A percentile compares a stretch with the other conserved stretches of the same genome.
phyloP scores from a whole-genome alignment of 2,113 vertebrate genomes.

The Istiophorus platypterus region DNA sequence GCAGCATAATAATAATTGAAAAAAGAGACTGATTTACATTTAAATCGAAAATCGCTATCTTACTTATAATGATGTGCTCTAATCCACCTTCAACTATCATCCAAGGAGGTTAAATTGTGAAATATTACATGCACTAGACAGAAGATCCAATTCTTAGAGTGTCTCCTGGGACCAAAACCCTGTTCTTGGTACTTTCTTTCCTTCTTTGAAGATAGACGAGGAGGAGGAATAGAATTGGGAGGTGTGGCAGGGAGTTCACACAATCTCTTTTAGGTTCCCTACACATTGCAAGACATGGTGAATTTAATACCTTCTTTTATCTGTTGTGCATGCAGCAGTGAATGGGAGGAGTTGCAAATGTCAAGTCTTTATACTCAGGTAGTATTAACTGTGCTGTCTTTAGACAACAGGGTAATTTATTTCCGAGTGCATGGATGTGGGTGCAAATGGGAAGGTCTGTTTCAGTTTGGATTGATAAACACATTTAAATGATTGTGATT shows the following conservation, averaged over 20 bases:
- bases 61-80: constrained; percentile 78
- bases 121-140: constrained; percentile 71
- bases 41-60: constrained; percentile 83
- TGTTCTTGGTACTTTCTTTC: constrained; percentile 47
- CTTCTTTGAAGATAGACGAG: constrained; percentile 63
- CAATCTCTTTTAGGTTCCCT: constrained; percentile 54
- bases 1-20: constrained; percentile 75
- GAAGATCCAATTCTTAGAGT: constrained; percentile 65
- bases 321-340: constrained; percentile 49
- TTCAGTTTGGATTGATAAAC: not conserved
- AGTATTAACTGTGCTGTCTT: constrained; percentile 36
- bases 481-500: not conserved
- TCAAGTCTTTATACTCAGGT: constrained; percentile 52
- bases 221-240: constrained; percentile 53
- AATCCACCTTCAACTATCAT: constrained; percentile 82
- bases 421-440: constrained; percentile 17
- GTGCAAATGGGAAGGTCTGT: not conserved
- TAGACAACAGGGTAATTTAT: constrained; percentile 21
- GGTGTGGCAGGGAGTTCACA: constrained; percentile 59
- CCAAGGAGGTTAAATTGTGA: constrained; percentile 79
- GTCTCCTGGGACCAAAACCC: constrained; percentile 60
- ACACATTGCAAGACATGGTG: constrained; percentile 62
- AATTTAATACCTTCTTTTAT: constrained; percentile 66
- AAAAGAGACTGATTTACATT: constrained; percentile 82
- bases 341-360: constrained; percentile 62